These are phyloP conservation scores for Gobionotothen gibberifrons DNA, from an alignment of 2,797 vertebrate species.

Conservation along the genomic window DNA sequence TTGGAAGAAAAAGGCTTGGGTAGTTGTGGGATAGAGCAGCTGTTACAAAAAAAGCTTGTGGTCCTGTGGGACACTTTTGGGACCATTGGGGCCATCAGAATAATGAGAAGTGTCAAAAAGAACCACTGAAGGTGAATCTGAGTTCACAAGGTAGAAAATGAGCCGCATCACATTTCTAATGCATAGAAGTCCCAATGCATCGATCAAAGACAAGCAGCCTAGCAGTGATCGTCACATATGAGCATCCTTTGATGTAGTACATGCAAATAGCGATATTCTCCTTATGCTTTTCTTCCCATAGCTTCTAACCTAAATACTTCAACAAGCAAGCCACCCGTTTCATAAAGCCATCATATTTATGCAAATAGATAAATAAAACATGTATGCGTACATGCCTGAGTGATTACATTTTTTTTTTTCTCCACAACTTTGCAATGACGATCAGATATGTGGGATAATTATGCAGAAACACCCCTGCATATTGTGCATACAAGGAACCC, in stretches of 20 bases:
- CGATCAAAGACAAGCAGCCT: constrained; percentile 24
- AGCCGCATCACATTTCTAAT: background rate
- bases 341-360: constrained; percentile 37
- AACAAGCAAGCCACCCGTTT: constrained; percentile 29
- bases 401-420: constrained; percentile 17
- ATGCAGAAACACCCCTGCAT: constrained; percentile 55
- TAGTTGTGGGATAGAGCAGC: no score
- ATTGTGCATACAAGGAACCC: constrained; percentile 42
- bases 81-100: no score
- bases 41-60: no score
- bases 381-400: constrained; percentile 39
- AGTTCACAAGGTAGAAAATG: constrained; percentile 16
- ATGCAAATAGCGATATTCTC: constrained; percentile 21
- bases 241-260: constrained; percentile 39
- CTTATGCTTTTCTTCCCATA: constrained; percentile 1
- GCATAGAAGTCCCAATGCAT: constrained; percentile 30
- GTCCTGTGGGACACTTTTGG: no score
- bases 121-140: background rate
- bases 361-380: constrained; percentile 57
- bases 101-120: background rate
- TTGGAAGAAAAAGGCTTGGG: no score
- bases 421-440: constrained; percentile 22
- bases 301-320: constrained; percentile 58
- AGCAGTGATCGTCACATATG: constrained; percentile 10
- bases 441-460: constrained; percentile 44